A percentile compares a stretch with the other conserved stretches of the same genome.
phyloP scores from a whole-genome alignment of 2,797 vertebrate species.

The Lophius americanus region DNA sequence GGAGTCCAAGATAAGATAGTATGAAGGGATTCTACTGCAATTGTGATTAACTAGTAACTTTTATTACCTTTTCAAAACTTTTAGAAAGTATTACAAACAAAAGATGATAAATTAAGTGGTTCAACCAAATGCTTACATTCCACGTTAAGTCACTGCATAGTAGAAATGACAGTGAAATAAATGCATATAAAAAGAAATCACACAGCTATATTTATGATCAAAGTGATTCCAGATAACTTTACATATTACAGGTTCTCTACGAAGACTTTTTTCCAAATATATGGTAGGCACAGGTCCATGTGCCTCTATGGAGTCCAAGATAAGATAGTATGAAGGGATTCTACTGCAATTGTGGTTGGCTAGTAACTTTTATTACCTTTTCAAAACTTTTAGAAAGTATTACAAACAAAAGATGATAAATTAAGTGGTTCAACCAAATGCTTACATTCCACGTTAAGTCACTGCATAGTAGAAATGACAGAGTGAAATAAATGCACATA shows the following conservation, averaged over 20 bases:
- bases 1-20: constrained; percentile 2
- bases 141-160: constrained; percentile 46
- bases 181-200: constrained; percentile 27
- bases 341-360: constrained; percentile 24
- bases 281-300: no score
- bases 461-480: constrained; percentile 32
- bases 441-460: constrained; percentile 63
- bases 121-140: constrained; percentile 67
- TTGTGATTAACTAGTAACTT: constrained; percentile 46
- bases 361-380: constrained; percentile 65
- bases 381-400: constrained; percentile 65
- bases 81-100: constrained; percentile 70
- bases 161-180: constrained; percentile 45
- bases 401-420: constrained; percentile 78
- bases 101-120: constrained; percentile 80
- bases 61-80: constrained; percentile 69
- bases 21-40: background rate
- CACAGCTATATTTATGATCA: constrained; percentile 18
- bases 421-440: constrained; percentile 71
- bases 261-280: background rate
- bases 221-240: constrained; percentile 29
- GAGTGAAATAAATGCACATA: constrained; percentile 37
- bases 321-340: constrained; percentile 11
- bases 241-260: constrained; percentile 36
- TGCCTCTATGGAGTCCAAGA: background rate